phyloP scores from a whole-genome alignment of 2,888 invertebrate species.

The Subacronicta megacephala region DNA sequence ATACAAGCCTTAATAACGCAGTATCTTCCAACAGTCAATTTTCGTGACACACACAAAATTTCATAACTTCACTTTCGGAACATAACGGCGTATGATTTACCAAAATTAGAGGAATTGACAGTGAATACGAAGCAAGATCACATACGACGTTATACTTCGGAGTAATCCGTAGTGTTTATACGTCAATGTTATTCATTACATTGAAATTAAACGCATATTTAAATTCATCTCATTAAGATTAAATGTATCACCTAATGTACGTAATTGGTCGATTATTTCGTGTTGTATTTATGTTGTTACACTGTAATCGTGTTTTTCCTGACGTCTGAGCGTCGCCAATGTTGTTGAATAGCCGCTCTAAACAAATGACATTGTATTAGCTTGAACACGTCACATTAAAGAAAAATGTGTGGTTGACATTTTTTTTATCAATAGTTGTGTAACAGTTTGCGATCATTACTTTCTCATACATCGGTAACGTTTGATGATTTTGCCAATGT shows the following conservation, averaged over 20 bases:
- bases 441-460: too few species aligned
- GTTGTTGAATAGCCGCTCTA: neutral
- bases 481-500: too few species aligned
- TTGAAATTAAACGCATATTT: slow-evolving; percentile 38
- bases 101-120: slow-evolving; percentile 32
- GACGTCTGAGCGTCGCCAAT: neutral
- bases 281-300: slow-evolving; percentile 49
- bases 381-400: too few species aligned
- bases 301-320: slow-evolving; percentile 27
- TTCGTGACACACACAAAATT: slow-evolving; percentile 15
- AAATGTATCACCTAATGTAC: slow-evolving; percentile 53
- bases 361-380: too few species aligned
- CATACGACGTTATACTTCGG: slow-evolving; percentile 22
- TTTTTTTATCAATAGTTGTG: too few species aligned
- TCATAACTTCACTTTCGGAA: slow-evolving; percentile 11
- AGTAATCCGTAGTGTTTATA: slow-evolving; percentile 21
- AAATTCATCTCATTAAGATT: slow-evolving; percentile 57
- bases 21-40: slow-evolving; percentile 21
- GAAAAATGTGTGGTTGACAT: too few species aligned
- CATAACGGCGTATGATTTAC: slow-evolving; percentile 14
- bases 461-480: too few species aligned
- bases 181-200: slow-evolving; percentile 30
- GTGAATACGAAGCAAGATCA: slow-evolving; percentile 8
- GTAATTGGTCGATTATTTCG: slow-evolving; percentile 39
- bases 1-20: slow-evolving; percentile 17